A percentile compares a stretch with the other conserved stretches of the same genome.
Evolutionary conservation across 2,113 vertebrate genomes (phyloP).

Genomic region (Lota lota): DNA sequence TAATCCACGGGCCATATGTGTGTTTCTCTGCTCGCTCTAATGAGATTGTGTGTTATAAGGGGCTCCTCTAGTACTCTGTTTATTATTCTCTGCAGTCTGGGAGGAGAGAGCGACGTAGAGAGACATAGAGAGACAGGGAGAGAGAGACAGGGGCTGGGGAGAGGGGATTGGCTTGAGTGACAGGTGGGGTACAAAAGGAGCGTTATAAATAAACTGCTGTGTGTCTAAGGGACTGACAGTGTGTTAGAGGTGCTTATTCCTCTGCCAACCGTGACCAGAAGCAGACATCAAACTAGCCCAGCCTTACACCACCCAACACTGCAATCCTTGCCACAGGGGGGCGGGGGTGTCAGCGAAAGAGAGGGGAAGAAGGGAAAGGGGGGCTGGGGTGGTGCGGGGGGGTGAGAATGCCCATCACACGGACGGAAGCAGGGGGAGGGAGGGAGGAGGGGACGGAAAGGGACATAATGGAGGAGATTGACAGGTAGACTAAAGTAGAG

Average conservation of each 20-base stretch:
- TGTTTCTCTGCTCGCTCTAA: no score
- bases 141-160: constrained; percentile 1
- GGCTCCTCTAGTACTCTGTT: no score
- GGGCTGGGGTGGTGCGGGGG: no score
- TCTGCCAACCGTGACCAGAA: no score
- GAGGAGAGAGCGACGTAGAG: constrained; percentile 24
- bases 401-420: no score
- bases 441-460: constrained; percentile 49
- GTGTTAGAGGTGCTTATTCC: no score
- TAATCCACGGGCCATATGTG: not conserved
- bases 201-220: constrained; percentile 8
- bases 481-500: constrained; percentile 43
- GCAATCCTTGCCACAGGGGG: no score
- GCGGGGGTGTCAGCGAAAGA: no score
- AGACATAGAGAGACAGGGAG: not conserved
- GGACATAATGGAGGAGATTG: constrained; percentile 47
- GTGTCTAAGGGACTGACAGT: constrained; percentile 59
- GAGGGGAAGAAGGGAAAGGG: no score
- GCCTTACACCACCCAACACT: constrained; percentile 43
- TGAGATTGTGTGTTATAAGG: no score
- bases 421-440: constrained; percentile 34
- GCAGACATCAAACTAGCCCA: no score
- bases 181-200: constrained; percentile 48
- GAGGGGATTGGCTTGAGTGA: constrained; percentile 26
- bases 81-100: no score